Base-by-base conservation (phyloP, 1,140 invertebrate species). In the Philopotamus ludificatus region DNA sequence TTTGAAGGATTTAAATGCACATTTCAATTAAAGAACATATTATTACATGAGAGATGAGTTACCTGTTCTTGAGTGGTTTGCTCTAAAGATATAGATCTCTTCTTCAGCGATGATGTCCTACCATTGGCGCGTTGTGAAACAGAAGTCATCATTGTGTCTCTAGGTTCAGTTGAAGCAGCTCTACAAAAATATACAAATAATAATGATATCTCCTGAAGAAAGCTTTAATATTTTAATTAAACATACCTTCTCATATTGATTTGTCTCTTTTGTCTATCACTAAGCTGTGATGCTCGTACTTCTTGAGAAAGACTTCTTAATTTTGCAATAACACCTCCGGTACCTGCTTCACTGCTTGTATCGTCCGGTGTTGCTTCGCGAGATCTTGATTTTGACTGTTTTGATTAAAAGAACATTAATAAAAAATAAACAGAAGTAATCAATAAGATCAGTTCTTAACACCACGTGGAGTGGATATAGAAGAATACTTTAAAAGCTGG, bases 11-110 rank as follows among this genome's bases (percentile, higher is more conserved):
- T 49, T 15, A 2, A 54, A 54, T 54, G n/a, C 9, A 28, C n/a
- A 39, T 39, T 39, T n/a, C 7, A 39, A 39, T 39, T 8, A 39
- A 8, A 8, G n/a, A 39, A 39, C 34, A 8, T 39, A 39, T n/a
- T 39, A 39, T 44, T 15, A 44, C n/a, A 44, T 2, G 20, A 39
- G 34, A 39, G n/a, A 39, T 8, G 7, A 45, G 16, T 26, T 76
- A 84, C 83, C 74, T 86, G 83, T 67, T 85, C 84, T 67, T 83
- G 83, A 57, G 81, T 84, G 42, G 79, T 81, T 67, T 81, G 79
- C 64, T 81, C 79, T 0, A 81, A 72, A 0, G 79, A 81, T 18
- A 80, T 71, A 4, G 79, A 82, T 39, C 80, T 78, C 72, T 79
- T 82, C 69, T 79, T 81, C 51, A 80, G 77, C 12, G 79, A 81